Conservation (phyloP, 2,113 vertebrate species). For the Enhydra lutris region DNA sequence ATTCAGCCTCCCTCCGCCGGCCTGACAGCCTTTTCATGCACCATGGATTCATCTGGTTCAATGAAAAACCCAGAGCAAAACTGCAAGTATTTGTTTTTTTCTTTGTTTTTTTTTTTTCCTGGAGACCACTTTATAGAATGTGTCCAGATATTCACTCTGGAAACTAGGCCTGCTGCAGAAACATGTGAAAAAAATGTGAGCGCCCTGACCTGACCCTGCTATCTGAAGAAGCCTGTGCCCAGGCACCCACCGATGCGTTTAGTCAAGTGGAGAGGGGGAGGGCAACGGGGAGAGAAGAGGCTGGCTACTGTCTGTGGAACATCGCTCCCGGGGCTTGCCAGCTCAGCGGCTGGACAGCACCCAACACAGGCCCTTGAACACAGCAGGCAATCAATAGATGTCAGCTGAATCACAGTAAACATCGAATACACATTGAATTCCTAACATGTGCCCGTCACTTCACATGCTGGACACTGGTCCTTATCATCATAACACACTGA, state of each 20-base stretch:
- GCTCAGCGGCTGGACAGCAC: background rate
- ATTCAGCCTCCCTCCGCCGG: constrained; percentile 59
- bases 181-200: constrained; percentile 57
- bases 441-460: background rate
- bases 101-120: background rate
- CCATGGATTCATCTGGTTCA: constrained; percentile 70
- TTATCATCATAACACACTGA: background rate
- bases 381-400: background rate
- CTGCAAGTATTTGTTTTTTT: constrained; percentile 12
- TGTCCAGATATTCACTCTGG: constrained; percentile 70
- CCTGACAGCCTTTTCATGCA: constrained; percentile 72
- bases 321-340: background rate
- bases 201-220: constrained; percentile 48
- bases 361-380: background rate
- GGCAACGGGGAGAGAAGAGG: background rate
- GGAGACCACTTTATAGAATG: constrained; percentile 57
- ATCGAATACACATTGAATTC: background rate
- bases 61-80: constrained; percentile 65
- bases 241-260: background rate
- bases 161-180: constrained; percentile 60
- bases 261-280: background rate
- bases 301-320: background rate
- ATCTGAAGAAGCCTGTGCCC: constrained; percentile 7
- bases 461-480: background rate
- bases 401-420: background rate